These are phyloP conservation scores for Heptranchias perlo DNA, from an alignment of 2,113 vertebrate genomes.

Conservation along the genomic window DNA sequence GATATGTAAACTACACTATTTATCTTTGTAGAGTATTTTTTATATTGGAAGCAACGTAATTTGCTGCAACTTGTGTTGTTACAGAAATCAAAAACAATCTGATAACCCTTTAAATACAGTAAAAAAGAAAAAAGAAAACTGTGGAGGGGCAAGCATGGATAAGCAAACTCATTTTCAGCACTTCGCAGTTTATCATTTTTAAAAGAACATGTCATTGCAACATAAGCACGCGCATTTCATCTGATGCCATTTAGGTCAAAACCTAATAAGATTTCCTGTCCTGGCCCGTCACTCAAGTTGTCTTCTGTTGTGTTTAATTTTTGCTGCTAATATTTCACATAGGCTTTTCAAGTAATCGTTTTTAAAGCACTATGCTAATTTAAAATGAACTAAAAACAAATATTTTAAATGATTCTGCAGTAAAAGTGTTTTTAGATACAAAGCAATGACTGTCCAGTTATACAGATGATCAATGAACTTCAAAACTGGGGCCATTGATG, in stretches of 20 bases:
- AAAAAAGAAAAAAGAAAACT: neutral
- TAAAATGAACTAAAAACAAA: neutral
- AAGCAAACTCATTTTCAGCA: conserved; percentile 2
- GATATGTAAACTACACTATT: neutral
- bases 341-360: neutral
- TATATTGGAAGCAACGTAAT: neutral
- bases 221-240: neutral
- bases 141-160: neutral
- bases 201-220: conserved; percentile 21
- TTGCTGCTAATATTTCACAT: neutral
- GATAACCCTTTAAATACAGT: neutral
- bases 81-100: neutral
- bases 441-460: neutral
- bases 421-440: neutral
- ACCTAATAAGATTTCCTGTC: neutral
- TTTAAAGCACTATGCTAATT: neutral
- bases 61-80: neutral
- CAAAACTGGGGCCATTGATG: no score
- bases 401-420: neutral
- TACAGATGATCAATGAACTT: neutral
- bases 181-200: neutral
- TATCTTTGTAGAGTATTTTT: neutral
- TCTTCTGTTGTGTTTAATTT: neutral
- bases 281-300: neutral
- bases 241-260: neutral